phyloP scores from a whole-genome alignment of 1,140 invertebrate species.

The Hycleus cichorii region DNA sequence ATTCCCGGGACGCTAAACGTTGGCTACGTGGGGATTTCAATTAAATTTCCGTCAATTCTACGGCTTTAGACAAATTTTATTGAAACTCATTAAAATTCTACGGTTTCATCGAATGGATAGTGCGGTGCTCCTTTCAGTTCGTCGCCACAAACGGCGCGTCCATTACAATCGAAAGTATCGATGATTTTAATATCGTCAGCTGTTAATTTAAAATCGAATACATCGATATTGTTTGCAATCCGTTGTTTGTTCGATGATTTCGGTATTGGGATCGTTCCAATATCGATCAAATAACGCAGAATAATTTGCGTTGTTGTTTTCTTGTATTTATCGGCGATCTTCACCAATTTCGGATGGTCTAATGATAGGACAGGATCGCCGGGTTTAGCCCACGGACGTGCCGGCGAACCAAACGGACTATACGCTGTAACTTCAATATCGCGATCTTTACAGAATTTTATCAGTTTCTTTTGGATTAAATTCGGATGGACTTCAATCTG shows the following conservation, averaged over 20 bases:
- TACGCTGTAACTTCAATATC: conserved; percentile 67
- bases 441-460: conserved; percentile 48
- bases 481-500: conserved; percentile 34
- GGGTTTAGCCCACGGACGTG: conserved; percentile 57
- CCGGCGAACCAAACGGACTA: conserved; percentile 63
- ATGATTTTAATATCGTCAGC: conserved; percentile 43
- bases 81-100: conserved; percentile 33
- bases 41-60: conserved; percentile 13
- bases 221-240: conserved; percentile 49
- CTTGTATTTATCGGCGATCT: conserved; percentile 52
- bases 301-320: conserved; percentile 57
- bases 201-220: conserved; percentile 50
- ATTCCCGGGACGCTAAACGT: conserved; percentile 60
- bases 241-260: conserved; percentile 54
- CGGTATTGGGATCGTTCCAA: conserved; percentile 52
- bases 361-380: conserved; percentile 56
- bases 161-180: conserved; percentile 38
- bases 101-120: conserved; percentile 22
- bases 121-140: conserved; percentile 19
- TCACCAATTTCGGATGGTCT: conserved; percentile 52
- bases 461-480: conserved; percentile 33
- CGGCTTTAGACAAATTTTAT: not conserved
- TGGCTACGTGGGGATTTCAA: conserved; percentile 48
- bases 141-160: conserved; percentile 13
- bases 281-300: conserved; percentile 48